Evolutionary conservation across 2,113 vertebrate genomes (phyloP).

Genomic region (Synodontis membranacea): DNA sequence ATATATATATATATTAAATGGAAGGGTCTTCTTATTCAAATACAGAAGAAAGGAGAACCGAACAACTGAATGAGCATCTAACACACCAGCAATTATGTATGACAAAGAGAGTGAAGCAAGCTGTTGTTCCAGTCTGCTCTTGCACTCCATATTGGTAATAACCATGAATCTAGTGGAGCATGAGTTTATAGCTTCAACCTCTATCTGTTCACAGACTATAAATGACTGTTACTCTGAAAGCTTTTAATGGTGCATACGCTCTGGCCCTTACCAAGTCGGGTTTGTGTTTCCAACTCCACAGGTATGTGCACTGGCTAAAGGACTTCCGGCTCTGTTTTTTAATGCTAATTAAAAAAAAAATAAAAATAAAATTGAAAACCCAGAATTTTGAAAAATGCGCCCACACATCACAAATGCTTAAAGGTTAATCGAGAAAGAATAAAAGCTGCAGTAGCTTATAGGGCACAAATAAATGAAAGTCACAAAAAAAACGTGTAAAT

Average conservation of each 20-base stretch:
- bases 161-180: constrained; percentile 25
- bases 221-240: background rate
- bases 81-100: constrained; percentile 4
- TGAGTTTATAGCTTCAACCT: constrained; percentile 8
- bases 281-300: constrained; percentile 21
- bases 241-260: background rate
- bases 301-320: background rate
- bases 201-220: constrained; percentile 26
- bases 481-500: background rate
- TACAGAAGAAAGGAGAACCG: constrained; percentile 2
- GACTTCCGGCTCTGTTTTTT: background rate
- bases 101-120: constrained; percentile 19
- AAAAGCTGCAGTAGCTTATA: background rate
- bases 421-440: background rate
- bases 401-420: background rate
- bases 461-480: background rate
- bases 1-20: no score
- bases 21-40: constrained; percentile 13
- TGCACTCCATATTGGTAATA: constrained; percentile 25
- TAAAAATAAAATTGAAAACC: no score
- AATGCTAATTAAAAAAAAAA: background rate
- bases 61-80: constrained; percentile 37
- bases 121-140: constrained; percentile 37
- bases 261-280: background rate
- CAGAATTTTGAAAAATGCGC: background rate